These are phyloP conservation scores for Phlogophora meticulosa DNA, from an alignment of 2,888 invertebrate genomes.

Conservation along the genomic window DNA sequence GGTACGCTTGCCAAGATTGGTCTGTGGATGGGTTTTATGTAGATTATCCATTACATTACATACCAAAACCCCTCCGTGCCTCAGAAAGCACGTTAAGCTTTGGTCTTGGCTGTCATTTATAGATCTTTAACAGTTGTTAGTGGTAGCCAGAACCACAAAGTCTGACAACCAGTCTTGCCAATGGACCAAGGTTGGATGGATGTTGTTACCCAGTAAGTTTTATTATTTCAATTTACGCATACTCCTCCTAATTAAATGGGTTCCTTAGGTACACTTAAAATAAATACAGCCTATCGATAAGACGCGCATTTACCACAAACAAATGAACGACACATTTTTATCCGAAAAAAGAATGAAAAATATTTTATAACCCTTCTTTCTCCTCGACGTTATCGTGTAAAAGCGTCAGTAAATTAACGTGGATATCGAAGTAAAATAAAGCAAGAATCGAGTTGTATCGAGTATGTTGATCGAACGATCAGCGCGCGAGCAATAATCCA, in stretches of 20 bases:
- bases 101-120: too few species aligned
- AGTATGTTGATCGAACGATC: slow-evolving; percentile 15
- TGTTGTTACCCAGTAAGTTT: too few species aligned
- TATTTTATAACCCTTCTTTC: slow-evolving; percentile 19
- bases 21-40: too few species aligned
- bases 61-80: too few species aligned
- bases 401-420: slow-evolving; percentile 39
- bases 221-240: neutral
- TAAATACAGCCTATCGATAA: slow-evolving; percentile 14
- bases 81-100: too few species aligned
- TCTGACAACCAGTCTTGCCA: too few species aligned
- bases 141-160: too few species aligned
- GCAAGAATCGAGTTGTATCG: slow-evolving; percentile 19
- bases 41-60: too few species aligned
- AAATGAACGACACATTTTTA: slow-evolving; percentile 8
- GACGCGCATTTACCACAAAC: neutral
- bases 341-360: neutral
- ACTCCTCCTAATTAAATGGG: too few species aligned
- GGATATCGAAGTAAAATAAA: slow-evolving; percentile 21
- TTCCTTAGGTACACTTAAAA: neutral
- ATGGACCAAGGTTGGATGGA: too few species aligned
- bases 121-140: too few species aligned
- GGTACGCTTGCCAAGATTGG: too few species aligned
- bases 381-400: slow-evolving; percentile 24
- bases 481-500: slow-evolving; percentile 32